phyloP scores from a whole-genome alignment of 1,140 invertebrate species.

The Heliconius hermathena region DNA sequence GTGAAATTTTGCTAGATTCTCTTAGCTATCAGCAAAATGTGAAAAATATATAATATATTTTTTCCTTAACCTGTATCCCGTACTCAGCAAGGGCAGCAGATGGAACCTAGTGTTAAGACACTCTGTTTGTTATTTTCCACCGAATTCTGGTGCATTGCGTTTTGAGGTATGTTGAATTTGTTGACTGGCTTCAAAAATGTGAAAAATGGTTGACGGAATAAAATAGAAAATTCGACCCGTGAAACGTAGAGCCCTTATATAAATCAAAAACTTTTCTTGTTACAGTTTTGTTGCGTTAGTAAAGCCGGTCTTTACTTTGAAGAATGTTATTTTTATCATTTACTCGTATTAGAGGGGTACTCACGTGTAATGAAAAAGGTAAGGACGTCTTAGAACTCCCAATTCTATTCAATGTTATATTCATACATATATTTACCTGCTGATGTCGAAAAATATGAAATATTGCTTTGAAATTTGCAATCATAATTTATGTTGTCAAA shows the following conservation, averaged over 20 bases:
- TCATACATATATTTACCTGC: not conserved
- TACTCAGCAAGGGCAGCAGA: too few relatives aligned
- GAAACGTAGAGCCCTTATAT: conserved; percentile 20
- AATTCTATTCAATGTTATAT: not conserved
- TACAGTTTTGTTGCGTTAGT: conserved; percentile 33
- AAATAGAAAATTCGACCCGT: not conserved
- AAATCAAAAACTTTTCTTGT: conserved; percentile 45
- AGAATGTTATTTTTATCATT: conserved; percentile 12
- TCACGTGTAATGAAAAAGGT: conserved; percentile 11
- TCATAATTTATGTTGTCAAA: not conserved
- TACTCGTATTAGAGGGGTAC: not conserved
- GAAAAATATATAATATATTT: too few relatives aligned
- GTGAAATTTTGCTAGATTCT: too few relatives aligned
- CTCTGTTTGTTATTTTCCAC: too few relatives aligned
- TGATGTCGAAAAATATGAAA: not conserved
- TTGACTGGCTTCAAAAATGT: not conserved
- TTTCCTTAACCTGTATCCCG: too few relatives aligned
- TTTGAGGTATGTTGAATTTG: too few relatives aligned
- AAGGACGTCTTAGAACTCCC: not conserved
- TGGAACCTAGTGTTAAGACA: too few relatives aligned
- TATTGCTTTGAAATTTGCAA: not conserved
- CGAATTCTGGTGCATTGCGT: too few relatives aligned
- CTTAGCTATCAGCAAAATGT: too few relatives aligned
- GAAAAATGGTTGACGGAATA: not conserved
- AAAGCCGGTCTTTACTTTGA: conserved; percentile 19